Percentiles rank a stretch among this genome's conserved stretches.
Evolutionary conservation across 2,888 invertebrate species (phyloP).

Genomic region (Agrenia bidenticulata): DNA sequence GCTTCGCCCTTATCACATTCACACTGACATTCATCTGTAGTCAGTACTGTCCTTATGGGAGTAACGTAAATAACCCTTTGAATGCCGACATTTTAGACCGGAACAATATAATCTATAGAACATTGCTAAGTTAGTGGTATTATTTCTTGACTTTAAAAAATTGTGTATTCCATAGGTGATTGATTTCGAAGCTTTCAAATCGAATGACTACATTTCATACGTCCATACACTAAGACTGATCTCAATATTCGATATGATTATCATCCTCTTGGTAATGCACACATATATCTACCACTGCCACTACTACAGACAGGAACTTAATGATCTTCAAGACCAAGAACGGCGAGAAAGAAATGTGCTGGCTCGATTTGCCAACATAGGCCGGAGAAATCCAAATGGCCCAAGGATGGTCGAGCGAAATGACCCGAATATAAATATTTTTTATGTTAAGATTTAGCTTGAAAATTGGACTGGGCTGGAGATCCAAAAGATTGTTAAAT

Average conservation of each 20-base stretch:
- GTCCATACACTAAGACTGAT: background rate
- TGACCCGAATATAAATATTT: too few species aligned
- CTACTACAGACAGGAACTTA: background rate
- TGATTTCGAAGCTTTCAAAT: background rate
- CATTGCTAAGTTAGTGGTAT: too few species aligned
- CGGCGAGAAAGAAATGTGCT: too few species aligned
- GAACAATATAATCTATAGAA: too few species aligned
- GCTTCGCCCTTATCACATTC: background rate
- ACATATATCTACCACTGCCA: background rate
- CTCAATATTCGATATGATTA: background rate
- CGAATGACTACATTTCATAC: background rate
- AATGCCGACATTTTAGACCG: background rate
- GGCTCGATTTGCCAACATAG: too few species aligned
- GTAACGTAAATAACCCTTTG: background rate
- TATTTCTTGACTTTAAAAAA: background rate
- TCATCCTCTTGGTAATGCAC: conserved; percentile 7
- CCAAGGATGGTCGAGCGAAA: too few species aligned
- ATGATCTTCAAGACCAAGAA: too few species aligned
- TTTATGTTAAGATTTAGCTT: too few species aligned
- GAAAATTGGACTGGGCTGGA: too few species aligned
- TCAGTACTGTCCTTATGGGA: conserved; percentile 9
- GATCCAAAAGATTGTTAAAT: too few species aligned
- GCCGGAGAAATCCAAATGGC: too few species aligned
- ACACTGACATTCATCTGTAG: background rate
- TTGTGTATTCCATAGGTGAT: background rate